Conservation (phyloP, 2,797 vertebrate genomes). For the Fistularia commersonii region DNA sequence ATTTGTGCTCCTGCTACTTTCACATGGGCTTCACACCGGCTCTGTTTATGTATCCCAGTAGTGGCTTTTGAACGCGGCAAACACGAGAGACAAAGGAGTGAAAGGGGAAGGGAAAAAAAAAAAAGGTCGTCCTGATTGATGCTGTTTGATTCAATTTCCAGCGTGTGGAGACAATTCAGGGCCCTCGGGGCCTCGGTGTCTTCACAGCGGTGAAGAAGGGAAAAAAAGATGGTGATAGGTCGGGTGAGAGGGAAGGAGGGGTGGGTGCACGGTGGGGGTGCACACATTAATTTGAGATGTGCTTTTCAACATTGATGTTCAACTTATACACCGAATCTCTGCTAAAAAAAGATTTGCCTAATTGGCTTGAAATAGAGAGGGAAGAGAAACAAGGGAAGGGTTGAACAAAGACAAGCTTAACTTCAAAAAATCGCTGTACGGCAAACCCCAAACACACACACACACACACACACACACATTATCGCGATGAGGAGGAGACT, state of each 20-base stretch:
- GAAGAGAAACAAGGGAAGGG: conserved; percentile 8
- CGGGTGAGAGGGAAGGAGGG: neutral
- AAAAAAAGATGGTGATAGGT: conserved; percentile 45
- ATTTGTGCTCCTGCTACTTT: conserved; percentile 23
- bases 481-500: no score
- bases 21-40: conserved; percentile 33
- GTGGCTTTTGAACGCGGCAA: conserved; percentile 32
- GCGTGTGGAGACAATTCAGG: conserved; percentile 73
- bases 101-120: conserved; percentile 16
- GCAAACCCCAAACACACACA: conserved; percentile 3
- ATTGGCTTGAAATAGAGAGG: conserved; percentile 61
- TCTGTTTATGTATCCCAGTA: conserved; percentile 43
- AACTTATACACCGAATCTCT: conserved; percentile 57
- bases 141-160: conserved; percentile 76
- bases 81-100: conserved; percentile 45
- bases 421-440: conserved; percentile 37
- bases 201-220: conserved; percentile 61
- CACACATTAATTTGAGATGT: conserved; percentile 63
- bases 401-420: conserved; percentile 6
- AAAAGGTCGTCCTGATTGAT: conserved; percentile 68
- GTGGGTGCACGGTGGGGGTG: conserved; percentile 5
- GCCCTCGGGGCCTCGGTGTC: conserved; percentile 63
- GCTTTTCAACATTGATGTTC: conserved; percentile 70
- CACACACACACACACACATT: conserved; percentile 7
- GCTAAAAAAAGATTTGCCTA: conserved; percentile 62